phyloP scores from a whole-genome alignment of 2,113 vertebrate species.

The Cacatua alba region DNA sequence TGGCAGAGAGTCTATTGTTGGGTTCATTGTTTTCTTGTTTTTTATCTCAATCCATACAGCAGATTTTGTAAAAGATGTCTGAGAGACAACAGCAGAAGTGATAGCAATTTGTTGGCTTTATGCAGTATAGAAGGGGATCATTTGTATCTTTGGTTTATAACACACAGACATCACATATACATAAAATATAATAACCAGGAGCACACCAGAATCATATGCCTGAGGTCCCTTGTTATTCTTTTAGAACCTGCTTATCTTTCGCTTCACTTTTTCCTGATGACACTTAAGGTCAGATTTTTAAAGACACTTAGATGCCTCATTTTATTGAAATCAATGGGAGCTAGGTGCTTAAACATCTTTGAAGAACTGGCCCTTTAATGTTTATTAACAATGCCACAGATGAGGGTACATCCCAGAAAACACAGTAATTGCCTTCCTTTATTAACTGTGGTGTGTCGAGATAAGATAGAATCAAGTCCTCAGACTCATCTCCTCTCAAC shows the following conservation, averaged over 20 bases:
- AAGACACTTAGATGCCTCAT: slow-evolving; percentile 31
- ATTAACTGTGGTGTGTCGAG: slow-evolving; percentile 55
- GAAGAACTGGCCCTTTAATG: slow-evolving; percentile 48
- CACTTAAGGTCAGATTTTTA: slow-evolving; percentile 58
- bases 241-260: slow-evolving; percentile 42
- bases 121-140: not conserved
- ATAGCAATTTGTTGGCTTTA: not conserved
- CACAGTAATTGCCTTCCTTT: slow-evolving; percentile 60
- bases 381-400: slow-evolving; percentile 57
- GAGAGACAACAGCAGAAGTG: not conserved
- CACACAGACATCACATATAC: not conserved
- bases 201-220: not conserved
- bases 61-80: not conserved
- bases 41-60: not conserved
- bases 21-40: not conserved
- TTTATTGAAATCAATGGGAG: slow-evolving; percentile 57
- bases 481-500: slow-evolving; percentile 61
- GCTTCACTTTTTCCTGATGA: slow-evolving; percentile 23
- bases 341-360: slow-evolving; percentile 43
- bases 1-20: not conserved
- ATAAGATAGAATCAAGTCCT: slow-evolving; percentile 68
- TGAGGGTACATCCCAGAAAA: slow-evolving; percentile 61
- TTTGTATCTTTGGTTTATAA: not conserved
- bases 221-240: not conserved
- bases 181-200: not conserved